Conservation (phyloP, 1,140 invertebrate species). For the Frieseomelitta varia region DNA sequence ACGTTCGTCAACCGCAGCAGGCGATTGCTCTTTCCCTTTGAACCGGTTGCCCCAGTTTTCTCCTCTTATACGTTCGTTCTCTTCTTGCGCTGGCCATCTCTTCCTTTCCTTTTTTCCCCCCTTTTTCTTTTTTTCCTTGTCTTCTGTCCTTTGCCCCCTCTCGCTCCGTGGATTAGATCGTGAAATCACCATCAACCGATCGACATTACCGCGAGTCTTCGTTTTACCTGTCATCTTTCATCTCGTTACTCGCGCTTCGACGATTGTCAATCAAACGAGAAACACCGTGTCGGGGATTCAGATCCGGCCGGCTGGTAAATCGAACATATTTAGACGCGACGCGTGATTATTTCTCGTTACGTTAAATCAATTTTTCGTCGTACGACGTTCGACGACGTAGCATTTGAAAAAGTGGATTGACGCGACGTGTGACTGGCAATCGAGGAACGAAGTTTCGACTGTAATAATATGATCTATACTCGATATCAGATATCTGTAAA, state of each 20-base stretch:
- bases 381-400: no score
- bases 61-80: conserved; percentile 36
- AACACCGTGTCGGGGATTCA: no score
- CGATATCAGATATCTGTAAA: not conserved
- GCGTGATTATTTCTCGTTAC: no score
- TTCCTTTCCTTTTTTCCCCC: not conserved
- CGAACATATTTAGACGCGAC: no score
- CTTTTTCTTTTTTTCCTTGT: not conserved
- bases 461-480: not conserved
- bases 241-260: not conserved
- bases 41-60: conserved; percentile 59
- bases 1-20: conserved; percentile 71
- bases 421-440: not conserved
- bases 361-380: no score
- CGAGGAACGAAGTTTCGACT: not conserved
- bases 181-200: not conserved
- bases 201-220: not conserved
- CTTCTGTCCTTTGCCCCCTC: conserved; percentile 24
- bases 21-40: conserved; percentile 69
- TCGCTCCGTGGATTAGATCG: conserved; percentile 48
- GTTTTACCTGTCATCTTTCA: not conserved
- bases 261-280: no score
- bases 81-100: conserved; percentile 29
- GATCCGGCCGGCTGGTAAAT: no score
- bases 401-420: not conserved